phyloP scores from a whole-genome alignment of 2,888 invertebrate genomes.

The Chrysina gloriosa region DNA sequence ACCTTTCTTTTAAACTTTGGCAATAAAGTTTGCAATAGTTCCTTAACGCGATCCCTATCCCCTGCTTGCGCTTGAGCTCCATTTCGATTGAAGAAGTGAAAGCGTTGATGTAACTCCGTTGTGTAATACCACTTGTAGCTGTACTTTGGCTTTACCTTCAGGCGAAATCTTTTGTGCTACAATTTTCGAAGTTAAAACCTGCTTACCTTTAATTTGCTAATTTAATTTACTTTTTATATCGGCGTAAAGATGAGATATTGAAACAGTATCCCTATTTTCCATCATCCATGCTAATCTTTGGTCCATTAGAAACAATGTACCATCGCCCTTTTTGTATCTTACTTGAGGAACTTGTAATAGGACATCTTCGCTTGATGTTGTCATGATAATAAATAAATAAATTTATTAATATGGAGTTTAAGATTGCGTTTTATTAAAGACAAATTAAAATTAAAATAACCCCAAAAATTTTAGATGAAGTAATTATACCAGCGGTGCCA shows the following conservation, averaged over 20 bases:
- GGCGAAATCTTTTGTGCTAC: slow-evolving; percentile 92
- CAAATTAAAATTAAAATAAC: neutral
- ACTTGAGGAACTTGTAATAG: slow-evolving; percentile 92
- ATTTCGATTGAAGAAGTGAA: slow-evolving; percentile 93
- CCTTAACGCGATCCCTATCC: slow-evolving; percentile 94
- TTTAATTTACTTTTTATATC: slow-evolving; percentile 90
- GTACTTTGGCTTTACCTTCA: slow-evolving; percentile 97
- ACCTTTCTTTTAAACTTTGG: slow-evolving; percentile 95
- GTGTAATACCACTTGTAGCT: slow-evolving; percentile 95
- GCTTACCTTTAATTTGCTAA: slow-evolving; percentile 29
- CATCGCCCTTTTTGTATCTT: slow-evolving; percentile 95
- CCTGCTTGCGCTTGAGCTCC: slow-evolving; percentile 86
- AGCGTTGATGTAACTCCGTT: slow-evolving; percentile 95
- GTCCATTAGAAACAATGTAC: slow-evolving; percentile 95
- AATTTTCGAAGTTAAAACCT: slow-evolving; percentile 41
- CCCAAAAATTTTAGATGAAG: neutral
- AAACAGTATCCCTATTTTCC: slow-evolving; percentile 90
- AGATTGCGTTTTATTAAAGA: neutral
- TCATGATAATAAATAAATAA: slow-evolving; percentile 68
- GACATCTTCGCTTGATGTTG: slow-evolving; percentile 94
- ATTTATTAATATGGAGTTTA: neutral
- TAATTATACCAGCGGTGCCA: neutral
- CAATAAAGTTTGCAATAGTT: slow-evolving; percentile 87
- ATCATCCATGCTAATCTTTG: slow-evolving; percentile 97
- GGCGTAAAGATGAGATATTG: slow-evolving; percentile 92